Evolutionary conservation across 2,797 vertebrate genomes (phyloP).

Genomic region (Lacerta agilis): DNA sequence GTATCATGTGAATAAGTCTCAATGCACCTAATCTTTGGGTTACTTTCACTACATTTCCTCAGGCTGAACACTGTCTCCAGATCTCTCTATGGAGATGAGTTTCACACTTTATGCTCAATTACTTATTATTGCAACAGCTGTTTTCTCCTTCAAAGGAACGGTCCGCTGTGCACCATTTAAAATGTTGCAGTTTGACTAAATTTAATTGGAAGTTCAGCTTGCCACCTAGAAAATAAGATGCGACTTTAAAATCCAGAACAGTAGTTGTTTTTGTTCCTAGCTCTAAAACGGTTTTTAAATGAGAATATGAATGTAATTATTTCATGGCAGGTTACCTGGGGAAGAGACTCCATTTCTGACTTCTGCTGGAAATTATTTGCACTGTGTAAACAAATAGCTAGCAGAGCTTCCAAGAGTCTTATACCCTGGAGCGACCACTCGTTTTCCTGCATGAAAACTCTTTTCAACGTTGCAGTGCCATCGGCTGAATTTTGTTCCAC

Average conservation of each 20-base stretch:
- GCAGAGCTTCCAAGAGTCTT: constrained; percentile 91
- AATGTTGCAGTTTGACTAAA: background rate
- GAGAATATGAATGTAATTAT: background rate
- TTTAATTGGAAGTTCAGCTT: background rate
- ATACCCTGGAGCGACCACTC: constrained; percentile 89
- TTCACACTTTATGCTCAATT: background rate
- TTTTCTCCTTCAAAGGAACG: background rate
- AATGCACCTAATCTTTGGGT: background rate
- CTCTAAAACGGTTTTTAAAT: background rate
- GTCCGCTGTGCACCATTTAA: background rate
- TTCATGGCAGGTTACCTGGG: constrained; percentile 81
- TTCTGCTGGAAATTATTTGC: constrained; percentile 84
- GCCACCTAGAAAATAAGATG: background rate
- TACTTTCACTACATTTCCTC: background rate
- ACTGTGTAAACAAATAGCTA: constrained; percentile 94
- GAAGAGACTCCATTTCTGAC: constrained; percentile 82
- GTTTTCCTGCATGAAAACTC: constrained; percentile 74
- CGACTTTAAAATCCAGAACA: background rate
- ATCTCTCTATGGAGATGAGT: background rate
- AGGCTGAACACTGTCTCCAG: background rate
- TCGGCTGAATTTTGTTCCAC: constrained; percentile 14
- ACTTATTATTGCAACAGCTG: background rate
- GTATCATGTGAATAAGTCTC: background rate
- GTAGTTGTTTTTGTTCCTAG: background rate
- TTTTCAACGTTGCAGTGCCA: constrained; percentile 35